Evolutionary conservation across 2,888 invertebrate genomes (phyloP), one percentile per base, ranked within the genome.

Genomic region (Drosophila tripunctata): DNA sequence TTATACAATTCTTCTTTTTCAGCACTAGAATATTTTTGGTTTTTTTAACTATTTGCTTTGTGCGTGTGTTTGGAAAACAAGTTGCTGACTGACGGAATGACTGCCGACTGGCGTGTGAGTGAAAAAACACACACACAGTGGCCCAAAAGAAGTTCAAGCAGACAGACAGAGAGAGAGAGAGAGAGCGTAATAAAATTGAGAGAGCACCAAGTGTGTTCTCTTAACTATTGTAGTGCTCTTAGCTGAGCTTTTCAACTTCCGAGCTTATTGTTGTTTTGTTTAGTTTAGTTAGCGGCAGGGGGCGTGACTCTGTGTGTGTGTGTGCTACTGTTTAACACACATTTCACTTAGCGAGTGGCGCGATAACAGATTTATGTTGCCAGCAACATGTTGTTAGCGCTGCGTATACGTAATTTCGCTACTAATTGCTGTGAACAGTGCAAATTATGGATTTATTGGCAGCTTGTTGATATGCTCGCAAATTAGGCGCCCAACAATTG

Each of bases 21-120:
- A 43, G 15, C 22, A 40, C 40, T 6, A n/a, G 30, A 7, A 22
- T 7, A 3, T 33, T 15, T 19, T 14, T 12, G 44, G 6, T 21
- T 21, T n/a, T n/a, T 22, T 30, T 24, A 19, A 8, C 21, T 36
- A 31, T 51, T 30, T 44, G 27, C 44, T 50, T 57, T 64, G 60
- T 61, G 66, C 69, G 69, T 66, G 69, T 66, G 65, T 61, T 70
- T 74, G 56, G 33, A 63, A 82, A 82, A 82, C 81, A 81, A 79
- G 78, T 79, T 71, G 85, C 81, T 81, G 67, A 52, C 70, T 63
- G 63, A 77, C 58, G 54, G 75, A 67, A 55, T 64, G 57, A 56
- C 35, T 56, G 73, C 36, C 43, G 61, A 62, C 67, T 71, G 56
- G 57, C 48, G 72, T 17, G 31, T 17, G 31, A 58, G 47, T 68